phyloP scores from a whole-genome alignment of 2,797 vertebrate species.

The Xenopus petersii region DNA sequence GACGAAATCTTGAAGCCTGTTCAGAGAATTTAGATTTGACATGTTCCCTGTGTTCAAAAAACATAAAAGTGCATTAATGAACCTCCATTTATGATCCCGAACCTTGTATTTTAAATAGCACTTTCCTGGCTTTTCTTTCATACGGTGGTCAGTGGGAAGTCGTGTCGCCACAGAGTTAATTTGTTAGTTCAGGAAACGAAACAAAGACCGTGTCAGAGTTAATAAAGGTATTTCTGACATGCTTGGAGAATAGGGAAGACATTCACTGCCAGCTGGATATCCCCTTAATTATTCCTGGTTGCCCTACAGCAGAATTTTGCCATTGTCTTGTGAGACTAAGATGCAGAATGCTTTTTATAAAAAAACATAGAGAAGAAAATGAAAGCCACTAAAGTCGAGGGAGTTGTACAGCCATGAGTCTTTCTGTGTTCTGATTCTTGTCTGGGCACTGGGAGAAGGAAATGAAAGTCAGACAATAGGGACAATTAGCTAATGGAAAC shows the following conservation, averaged over 20 bases:
- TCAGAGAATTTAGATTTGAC: slow-evolving; percentile 22
- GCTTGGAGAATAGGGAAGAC: slow-evolving; percentile 32
- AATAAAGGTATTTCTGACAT: slow-evolving; percentile 48
- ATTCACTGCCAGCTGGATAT: slow-evolving; percentile 42
- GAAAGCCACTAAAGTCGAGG: slow-evolving; percentile 18
- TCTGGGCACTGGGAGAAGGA: slow-evolving; percentile 7
- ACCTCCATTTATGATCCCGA: slow-evolving; percentile 14
- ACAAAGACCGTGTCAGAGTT: slow-evolving; percentile 49
- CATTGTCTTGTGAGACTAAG: slow-evolving; percentile 44
- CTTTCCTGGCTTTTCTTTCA: slow-evolving; percentile 20
- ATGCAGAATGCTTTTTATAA: slow-evolving; percentile 29
- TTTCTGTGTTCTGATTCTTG: slow-evolving; percentile 15
- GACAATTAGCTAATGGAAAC: slow-evolving; percentile 25
- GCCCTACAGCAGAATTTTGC: slow-evolving; percentile 43
- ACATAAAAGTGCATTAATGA: slow-evolving; percentile 39
- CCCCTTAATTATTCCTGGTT: slow-evolving; percentile 47
- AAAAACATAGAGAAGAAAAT: not conserved
- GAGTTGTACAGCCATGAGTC: slow-evolving; percentile 15
- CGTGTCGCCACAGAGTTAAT: slow-evolving; percentile 45
- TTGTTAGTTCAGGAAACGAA: slow-evolving; percentile 48
- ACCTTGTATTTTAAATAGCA: slow-evolving; percentile 30
- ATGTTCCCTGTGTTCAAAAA: slow-evolving; percentile 4
- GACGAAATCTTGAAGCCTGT: slow-evolving; percentile 43
- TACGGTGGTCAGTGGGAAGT: slow-evolving; percentile 44
- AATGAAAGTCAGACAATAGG: slow-evolving; percentile 31